Evolutionary conservation across 2,888 invertebrate genomes (phyloP).

Genomic region (Clitarchus hookeri): DNA sequence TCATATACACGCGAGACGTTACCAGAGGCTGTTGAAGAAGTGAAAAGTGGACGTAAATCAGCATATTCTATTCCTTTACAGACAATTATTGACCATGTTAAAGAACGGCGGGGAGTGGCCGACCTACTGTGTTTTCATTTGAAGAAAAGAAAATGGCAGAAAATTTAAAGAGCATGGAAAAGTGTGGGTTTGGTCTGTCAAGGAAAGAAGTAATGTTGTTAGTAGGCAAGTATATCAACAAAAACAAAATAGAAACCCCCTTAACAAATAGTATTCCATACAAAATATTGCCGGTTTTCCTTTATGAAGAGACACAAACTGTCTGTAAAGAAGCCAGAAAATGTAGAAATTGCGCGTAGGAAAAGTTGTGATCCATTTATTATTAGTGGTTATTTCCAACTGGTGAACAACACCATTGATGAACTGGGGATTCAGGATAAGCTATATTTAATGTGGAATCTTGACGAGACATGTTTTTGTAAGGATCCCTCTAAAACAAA

Average conservation of each 20-base stretch:
- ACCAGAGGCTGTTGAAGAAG: too few species aligned
- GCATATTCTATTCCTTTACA: constrained; percentile 42
- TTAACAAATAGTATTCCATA: constrained; percentile 48
- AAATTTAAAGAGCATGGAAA: constrained; percentile 47
- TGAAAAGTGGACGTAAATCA: constrained; percentile 37
- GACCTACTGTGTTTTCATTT: constrained; percentile 44
- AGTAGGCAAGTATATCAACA: constrained; percentile 46
- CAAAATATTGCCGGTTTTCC: constrained; percentile 48
- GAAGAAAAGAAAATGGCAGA: constrained; percentile 46
- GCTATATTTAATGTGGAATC: constrained; percentile 45
- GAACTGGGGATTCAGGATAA: constrained; percentile 47
- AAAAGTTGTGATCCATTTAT: constrained; percentile 45
- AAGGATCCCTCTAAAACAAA: constrained; percentile 45
- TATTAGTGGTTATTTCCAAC: constrained; percentile 34
- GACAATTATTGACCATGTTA: constrained; percentile 43
- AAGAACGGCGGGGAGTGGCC: constrained; percentile 44
- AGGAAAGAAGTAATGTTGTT: constrained; percentile 48
- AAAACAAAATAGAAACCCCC: constrained; percentile 46
- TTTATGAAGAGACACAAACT: constrained; percentile 44
- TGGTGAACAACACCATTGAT: constrained; percentile 47
- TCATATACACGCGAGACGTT: constrained; percentile 10
- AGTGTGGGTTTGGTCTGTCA: constrained; percentile 50
- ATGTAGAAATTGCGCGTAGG: constrained; percentile 49
- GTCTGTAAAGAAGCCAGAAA: constrained; percentile 51
- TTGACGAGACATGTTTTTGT: constrained; percentile 45